phyloP scores from a whole-genome alignment of 1,140 invertebrate species.

The Leptinotarsa defecta region DNA sequence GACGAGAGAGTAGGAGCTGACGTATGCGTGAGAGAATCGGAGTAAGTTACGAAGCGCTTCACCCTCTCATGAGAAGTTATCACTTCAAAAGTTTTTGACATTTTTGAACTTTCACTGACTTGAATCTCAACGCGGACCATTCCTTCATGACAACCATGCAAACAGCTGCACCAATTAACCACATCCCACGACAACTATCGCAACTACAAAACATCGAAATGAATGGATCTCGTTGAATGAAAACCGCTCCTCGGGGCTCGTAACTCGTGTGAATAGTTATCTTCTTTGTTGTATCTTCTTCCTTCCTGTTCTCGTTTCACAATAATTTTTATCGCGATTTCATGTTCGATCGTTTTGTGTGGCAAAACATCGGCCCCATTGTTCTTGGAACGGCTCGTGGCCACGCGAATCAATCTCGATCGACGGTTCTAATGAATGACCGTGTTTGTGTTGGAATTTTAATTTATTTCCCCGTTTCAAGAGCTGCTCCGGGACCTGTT shows the following conservation, averaged over 20 bases:
- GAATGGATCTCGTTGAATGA: background rate
- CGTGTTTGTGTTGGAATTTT: background rate
- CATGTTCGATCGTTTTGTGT: background rate
- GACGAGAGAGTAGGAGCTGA: no score
- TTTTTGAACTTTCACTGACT: no score
- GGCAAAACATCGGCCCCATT: background rate
- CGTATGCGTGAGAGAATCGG: no score
- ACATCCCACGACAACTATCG: background rate
- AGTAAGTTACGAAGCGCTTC: no score
- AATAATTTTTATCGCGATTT: background rate
- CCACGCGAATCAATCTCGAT: constrained; percentile 1
- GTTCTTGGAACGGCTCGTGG: background rate
- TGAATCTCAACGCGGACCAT: no score
- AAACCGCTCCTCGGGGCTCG: background rate
- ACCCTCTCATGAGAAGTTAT: no score
- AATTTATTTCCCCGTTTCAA: background rate
- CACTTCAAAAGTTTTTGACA: no score
- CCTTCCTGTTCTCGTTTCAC: constrained; percentile 1
- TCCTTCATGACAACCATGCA: no score
- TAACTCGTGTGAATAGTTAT: background rate
- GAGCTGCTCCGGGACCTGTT: background rate
- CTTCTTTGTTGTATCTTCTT: background rate
- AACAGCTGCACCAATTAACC: no score
- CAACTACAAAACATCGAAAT: background rate
- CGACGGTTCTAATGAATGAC: constrained; percentile 1